Percentiles rank a stretch among this genome's conserved stretches.
phyloP scores from a whole-genome alignment of 1,140 invertebrate species.

The Papilio aristodemus region DNA sequence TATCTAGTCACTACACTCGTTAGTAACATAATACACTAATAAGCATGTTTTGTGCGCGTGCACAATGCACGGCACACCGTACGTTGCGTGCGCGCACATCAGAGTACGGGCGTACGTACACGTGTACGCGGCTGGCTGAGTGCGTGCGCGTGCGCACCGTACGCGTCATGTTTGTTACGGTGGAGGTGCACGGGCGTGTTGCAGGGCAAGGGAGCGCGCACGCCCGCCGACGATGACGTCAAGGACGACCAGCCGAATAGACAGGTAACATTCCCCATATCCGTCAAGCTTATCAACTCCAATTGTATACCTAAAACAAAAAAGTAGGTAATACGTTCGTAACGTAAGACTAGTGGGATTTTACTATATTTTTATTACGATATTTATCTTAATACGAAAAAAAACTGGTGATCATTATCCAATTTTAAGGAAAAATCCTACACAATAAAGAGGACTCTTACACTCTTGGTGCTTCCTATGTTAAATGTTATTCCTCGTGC shows the following conservation, averaged over 20 bases:
- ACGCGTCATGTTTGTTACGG: constrained; percentile 49
- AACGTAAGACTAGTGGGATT: too few relatives aligned
- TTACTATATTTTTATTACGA: too few relatives aligned
- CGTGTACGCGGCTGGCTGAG: constrained; percentile 35
- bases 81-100: constrained; percentile 13
- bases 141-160: constrained; percentile 30
- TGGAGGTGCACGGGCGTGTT: constrained; percentile 63
- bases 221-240: constrained; percentile 54
- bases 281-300: background rate
- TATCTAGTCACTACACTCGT: constrained; percentile 1
- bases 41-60: constrained; percentile 21
- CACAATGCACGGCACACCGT: background rate
- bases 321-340: background rate
- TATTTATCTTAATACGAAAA: too few relatives aligned
- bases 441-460: too few relatives aligned
- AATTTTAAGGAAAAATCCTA: too few relatives aligned
- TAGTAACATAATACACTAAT: constrained; percentile 26
- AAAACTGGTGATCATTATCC: too few relatives aligned
- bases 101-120: constrained; percentile 14
- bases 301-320: background rate
- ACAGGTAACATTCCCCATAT: constrained; percentile 43
- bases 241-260: constrained; percentile 39
- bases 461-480: too few relatives aligned
- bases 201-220: constrained; percentile 71
- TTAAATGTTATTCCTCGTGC: too few relatives aligned